Evolutionary conservation across 2,888 invertebrate species (phyloP), one percentile per base, ranked within the genome.

Genomic region (Eupithecia centaureata): DNA sequence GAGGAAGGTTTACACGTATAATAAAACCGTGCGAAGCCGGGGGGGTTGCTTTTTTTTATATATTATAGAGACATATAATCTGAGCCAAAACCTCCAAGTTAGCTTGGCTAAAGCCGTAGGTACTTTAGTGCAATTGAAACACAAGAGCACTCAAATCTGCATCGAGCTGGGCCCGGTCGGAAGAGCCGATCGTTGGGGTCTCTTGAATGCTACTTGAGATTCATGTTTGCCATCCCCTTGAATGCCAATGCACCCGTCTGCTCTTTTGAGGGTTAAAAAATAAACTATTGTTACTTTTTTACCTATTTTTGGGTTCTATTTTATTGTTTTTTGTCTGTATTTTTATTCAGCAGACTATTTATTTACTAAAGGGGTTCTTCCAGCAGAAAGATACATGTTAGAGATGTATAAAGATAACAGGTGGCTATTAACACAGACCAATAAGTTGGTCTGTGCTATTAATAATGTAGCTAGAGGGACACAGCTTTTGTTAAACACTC

Each of bases 181-280:
- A 30, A 56, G 56, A n/a, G 28, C 7, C 28, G 15, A 57, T 57
- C 57, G 32, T 32, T 25, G 30, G n/a, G 58, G 25, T 60, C 42
- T 60, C 60, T 27, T 28, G 28, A 27, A 7, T 10, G 42, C 60
- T 60, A 60, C 59, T 60, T 42, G 42, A 60, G 28, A 60, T 47
- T 47, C 47, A 60, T 60, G 60, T 60, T 60, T 60, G 60, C 60
- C 8, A n/a, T 60, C 42, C 60, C 47, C 28, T 60, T 60, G 38
- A 38, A 22, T 38, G 25, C 27, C 33, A 59, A 32, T 56, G 54
- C 54, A 57, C 30, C 22, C n/a, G 38, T 30, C 56, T 30, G 30
- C 57, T 56, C 57, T 57, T 57, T 56, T 18, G 27, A 27, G 15
- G 12, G 42, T 8, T n/a, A 5, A 18, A 57, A 10, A n/a, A 57